Conservation (phyloP, 2,888 invertebrate genomes). For the Drosophila basisetae region DNA sequence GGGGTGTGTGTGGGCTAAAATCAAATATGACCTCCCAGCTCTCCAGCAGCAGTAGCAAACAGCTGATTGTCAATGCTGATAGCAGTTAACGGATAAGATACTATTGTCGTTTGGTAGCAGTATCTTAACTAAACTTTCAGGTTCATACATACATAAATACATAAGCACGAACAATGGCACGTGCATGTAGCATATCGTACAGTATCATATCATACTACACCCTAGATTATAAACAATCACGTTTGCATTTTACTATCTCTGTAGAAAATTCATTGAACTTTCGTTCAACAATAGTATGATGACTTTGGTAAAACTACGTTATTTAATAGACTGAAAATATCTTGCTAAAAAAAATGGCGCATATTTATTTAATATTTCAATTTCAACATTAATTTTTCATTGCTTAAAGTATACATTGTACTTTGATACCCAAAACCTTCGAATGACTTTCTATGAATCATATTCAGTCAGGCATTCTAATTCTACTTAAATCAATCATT, state of each 20-base stretch:
- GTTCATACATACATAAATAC: conserved; percentile 47
- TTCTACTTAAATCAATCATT: conserved; percentile 47
- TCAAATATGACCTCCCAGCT: conserved; percentile 58
- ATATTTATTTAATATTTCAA: not conserved
- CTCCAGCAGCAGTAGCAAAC: conserved; percentile 38
- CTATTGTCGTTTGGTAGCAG: conserved; percentile 70
- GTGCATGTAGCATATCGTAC: conserved; percentile 61
- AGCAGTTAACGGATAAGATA: conserved; percentile 75
- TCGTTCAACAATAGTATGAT: not conserved
- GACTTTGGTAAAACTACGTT: not conserved
- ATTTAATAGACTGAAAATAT: not conserved
- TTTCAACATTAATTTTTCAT: not conserved
- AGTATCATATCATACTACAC: conserved; percentile 44
- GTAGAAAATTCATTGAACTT: conserved; percentile 63
- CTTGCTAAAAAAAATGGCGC: not conserved
- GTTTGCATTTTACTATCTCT: conserved; percentile 65
- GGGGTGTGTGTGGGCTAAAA: not conserved
- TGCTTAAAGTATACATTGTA: not conserved
- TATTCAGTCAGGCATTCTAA: not conserved
- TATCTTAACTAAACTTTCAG: conserved; percentile 78
- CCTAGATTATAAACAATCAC: conserved; percentile 67
- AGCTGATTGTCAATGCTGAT: conserved; percentile 75
- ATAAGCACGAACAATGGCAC: conserved; percentile 65
- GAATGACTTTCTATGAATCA: conserved; percentile 43
- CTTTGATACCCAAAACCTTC: not conserved